Conservation (phyloP, 2,888 invertebrate species). For the Merodon equestris region DNA sequence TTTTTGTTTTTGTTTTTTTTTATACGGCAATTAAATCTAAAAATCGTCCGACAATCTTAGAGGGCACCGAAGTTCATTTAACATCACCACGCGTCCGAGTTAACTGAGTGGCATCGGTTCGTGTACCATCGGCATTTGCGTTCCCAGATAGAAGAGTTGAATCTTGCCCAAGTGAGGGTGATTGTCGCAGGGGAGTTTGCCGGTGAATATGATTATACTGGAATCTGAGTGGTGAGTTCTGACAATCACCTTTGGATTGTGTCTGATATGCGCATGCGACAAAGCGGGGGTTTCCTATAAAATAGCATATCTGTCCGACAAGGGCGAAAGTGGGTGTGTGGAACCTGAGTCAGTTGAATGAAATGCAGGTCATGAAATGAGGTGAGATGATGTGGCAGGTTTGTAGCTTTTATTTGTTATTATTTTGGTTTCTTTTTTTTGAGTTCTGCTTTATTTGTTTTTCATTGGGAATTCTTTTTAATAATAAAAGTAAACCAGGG, state of each 20-base stretch:
- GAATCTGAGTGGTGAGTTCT: conserved; percentile 37
- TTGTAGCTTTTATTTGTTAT: no score
- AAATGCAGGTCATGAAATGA: conserved; percentile 67
- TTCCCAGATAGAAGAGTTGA: conserved; percentile 48
- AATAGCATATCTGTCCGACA: neutral
- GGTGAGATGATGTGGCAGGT: no score
- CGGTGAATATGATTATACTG: conserved; percentile 8
- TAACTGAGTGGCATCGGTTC: conserved; percentile 76
- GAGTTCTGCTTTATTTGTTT: neutral
- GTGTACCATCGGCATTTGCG: conserved; percentile 62
- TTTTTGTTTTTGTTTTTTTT: conserved; percentile 6
- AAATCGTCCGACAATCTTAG: conserved; percentile 32
- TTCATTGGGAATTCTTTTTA: no score
- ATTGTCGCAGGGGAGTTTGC: conserved; percentile 2
- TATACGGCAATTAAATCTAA: conserved; percentile 33
- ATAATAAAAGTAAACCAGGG: no score
- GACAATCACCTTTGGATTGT: conserved; percentile 21
- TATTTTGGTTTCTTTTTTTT: no score
- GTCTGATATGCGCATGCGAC: conserved; percentile 33
- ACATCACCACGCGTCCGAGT: conserved; percentile 78
- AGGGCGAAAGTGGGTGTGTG: conserved; percentile 44
- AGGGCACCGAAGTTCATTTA: conserved; percentile 71
- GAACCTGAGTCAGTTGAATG: conserved; percentile 44
- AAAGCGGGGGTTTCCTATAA: conserved; percentile 46
- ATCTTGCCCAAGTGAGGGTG: conserved; percentile 44